These are phyloP conservation scores for Drosophila pandora DNA, from an alignment of 1,140 invertebrate genomes.

Conservation along the genomic window DNA sequence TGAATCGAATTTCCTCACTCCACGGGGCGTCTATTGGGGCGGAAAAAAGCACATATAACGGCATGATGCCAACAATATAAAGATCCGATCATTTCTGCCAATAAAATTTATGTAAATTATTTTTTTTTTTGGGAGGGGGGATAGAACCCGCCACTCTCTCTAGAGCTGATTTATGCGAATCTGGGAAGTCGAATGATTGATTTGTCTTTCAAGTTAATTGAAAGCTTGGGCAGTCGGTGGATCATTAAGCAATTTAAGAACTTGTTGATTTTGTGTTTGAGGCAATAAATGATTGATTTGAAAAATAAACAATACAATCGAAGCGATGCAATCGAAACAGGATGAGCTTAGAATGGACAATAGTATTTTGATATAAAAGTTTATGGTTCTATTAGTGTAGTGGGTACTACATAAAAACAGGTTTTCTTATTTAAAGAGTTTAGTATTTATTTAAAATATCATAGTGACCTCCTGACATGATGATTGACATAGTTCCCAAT, in stretches of 20 bases:
- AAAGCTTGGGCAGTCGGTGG: conserved; percentile 31
- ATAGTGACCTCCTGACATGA: conserved; percentile 27
- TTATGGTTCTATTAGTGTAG: neutral
- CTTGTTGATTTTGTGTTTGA: conserved; percentile 39
- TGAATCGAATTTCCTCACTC: conserved; percentile 29
- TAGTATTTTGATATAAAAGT: conserved; percentile 6
- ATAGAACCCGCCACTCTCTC: neutral
- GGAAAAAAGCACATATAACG: conserved; percentile 1
- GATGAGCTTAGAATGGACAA: conserved; percentile 1
- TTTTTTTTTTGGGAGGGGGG: neutral
- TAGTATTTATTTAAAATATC: conserved; percentile 6
- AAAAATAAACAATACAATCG: conserved; percentile 19
- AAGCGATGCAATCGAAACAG: conserved; percentile 14
- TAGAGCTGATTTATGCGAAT: conserved; percentile 25
- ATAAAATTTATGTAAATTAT: neutral
- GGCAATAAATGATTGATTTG: conserved; percentile 42
- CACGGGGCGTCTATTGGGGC: conserved; percentile 10
- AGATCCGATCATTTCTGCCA: conserved; percentile 2
- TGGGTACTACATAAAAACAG: neutral
- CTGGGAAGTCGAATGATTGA: conserved; percentile 24
- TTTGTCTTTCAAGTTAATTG: conserved; percentile 41
- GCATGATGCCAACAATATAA: neutral
- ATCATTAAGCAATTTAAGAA: conserved; percentile 48
- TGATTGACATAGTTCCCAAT: conserved; percentile 40
- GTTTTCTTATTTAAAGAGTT: neutral